These are phyloP conservation scores for Acromyrmex heyeri DNA, from an alignment of 1,140 invertebrate species.

Conservation along the genomic window DNA sequence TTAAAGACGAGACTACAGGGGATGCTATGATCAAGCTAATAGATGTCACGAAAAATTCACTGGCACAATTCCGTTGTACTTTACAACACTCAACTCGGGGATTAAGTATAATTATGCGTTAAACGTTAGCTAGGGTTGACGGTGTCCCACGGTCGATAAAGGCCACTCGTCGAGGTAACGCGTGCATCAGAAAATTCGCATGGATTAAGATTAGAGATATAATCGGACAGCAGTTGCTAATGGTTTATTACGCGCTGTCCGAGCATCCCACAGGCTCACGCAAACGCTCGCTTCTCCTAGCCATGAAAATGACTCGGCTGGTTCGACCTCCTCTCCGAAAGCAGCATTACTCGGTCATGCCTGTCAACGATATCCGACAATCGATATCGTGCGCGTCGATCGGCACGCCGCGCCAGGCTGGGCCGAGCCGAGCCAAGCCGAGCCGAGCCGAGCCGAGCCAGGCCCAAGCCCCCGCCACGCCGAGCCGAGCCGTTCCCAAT, in stretches of 20 bases:
- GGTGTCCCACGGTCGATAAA: slow-evolving; percentile 33
- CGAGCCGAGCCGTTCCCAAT: slow-evolving; percentile 69
- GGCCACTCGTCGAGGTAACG: slow-evolving; percentile 39
- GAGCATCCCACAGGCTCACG: slow-evolving; percentile 4
- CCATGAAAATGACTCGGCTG: slow-evolving; percentile 53
- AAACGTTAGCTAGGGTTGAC: slow-evolving; percentile 11
- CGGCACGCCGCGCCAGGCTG: slow-evolving; percentile 38
- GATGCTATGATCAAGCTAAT: background rate
- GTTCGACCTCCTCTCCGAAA: slow-evolving; percentile 27
- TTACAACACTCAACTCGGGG: background rate
- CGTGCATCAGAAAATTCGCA: slow-evolving; percentile 37
- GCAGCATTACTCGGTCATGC: slow-evolving; percentile 73
- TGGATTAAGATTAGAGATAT: slow-evolving; percentile 61
- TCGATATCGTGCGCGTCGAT: slow-evolving; percentile 70
- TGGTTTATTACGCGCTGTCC: slow-evolving; percentile 55
- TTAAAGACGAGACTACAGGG: background rate
- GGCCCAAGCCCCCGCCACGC: slow-evolving; percentile 10
- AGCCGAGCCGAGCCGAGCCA: slow-evolving; percentile 3
- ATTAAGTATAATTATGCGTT: slow-evolving; percentile 28
- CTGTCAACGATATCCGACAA: slow-evolving; percentile 64
- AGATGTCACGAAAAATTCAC: background rate
- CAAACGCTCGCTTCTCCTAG: slow-evolving; percentile 11
- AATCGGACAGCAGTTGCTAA: slow-evolving; percentile 52
- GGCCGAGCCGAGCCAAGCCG: background rate
- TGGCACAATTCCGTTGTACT: background rate